Conservation (phyloP, 2,888 invertebrate genomes). For the Lasioglossum malachurum region DNA sequence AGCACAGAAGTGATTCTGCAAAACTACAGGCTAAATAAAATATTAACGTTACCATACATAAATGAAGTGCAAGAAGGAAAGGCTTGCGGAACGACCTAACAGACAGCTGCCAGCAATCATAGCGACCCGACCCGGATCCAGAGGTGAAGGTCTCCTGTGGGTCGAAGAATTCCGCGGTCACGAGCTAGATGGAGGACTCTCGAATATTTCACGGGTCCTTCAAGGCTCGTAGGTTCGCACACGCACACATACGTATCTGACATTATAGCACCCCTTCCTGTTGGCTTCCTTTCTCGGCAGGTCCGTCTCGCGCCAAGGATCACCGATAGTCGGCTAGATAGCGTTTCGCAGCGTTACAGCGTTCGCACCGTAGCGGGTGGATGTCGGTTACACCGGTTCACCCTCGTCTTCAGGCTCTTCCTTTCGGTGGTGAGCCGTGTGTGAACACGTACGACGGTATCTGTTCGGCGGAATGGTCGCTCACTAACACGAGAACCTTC, state of each 20-base stretch:
- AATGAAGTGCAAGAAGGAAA: background rate
- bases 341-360: constrained; percentile 63
- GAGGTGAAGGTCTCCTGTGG: background rate
- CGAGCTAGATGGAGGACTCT: constrained; percentile 5
- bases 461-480: constrained; percentile 15
- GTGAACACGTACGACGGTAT: constrained; percentile 53
- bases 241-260: constrained; percentile 55
- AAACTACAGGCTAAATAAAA: too few relatives aligned
- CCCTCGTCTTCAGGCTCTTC: constrained; percentile 26
- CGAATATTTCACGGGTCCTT: constrained; percentile 45
- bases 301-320: constrained; percentile 70
- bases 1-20: too few relatives aligned
- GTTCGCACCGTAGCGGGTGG: constrained; percentile 61
- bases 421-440: constrained; percentile 10
- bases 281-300: constrained; percentile 45
- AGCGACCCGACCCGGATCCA: background rate
- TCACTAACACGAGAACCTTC: background rate
- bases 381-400: constrained; percentile 59
- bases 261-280: constrained; percentile 54
- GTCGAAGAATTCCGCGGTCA: constrained; percentile 6
- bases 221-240: constrained; percentile 15
- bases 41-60: background rate
- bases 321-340: constrained; percentile 72
- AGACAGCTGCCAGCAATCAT: background rate
- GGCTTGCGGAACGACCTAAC: background rate